A percentile compares a stretch with the other conserved stretches of the same genome.
phyloP scores from a whole-genome alignment of 2,888 invertebrate genomes.

The Ormyrus labotus region DNA sequence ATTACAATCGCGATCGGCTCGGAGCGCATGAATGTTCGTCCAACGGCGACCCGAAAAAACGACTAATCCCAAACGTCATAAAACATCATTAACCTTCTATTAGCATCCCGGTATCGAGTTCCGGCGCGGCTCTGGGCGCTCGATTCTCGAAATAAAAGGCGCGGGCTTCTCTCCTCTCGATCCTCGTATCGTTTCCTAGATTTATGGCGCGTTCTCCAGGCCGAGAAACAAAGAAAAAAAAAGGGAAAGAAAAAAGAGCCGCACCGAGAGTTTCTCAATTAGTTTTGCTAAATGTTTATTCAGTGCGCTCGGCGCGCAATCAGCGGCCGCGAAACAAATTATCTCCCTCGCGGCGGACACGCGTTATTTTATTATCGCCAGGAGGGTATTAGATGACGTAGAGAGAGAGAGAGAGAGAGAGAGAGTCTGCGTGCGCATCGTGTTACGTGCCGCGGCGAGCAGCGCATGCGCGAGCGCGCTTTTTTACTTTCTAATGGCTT shows the following conservation, averaged over 20 bases:
- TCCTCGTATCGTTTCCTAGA: conserved; percentile 28
- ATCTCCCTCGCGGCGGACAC: conserved; percentile 1
- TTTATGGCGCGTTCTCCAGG: conserved; percentile 8
- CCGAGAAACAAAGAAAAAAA: too few species aligned
- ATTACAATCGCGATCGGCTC: too few species aligned
- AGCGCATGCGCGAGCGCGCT: not conserved
- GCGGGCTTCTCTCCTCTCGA: not conserved
- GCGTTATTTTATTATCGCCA: conserved; percentile 50
- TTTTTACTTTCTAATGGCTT: conserved; percentile 36
- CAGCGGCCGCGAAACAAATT: conserved; percentile 49
- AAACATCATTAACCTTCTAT: conserved; percentile 36
- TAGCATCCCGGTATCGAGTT: conserved; percentile 26
- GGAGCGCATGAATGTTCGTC: too few species aligned
- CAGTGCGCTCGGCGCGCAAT: conserved; percentile 19
- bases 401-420: not conserved
- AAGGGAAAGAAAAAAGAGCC: not conserved
- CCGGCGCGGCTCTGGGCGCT: not conserved
- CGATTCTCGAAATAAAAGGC: conserved; percentile 28
- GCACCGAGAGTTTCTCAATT: conserved; percentile 41
- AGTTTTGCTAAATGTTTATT: conserved; percentile 49
- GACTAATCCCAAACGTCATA: conserved; percentile 1
- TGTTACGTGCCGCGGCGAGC: not conserved
- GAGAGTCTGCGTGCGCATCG: not conserved
- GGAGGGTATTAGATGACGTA: conserved; percentile 39
- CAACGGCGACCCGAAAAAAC: too few species aligned